Evolutionary conservation across 2,888 invertebrate species (phyloP), one percentile per base, ranked within the genome.

Genomic region (Sinhomidia bicolor): DNA sequence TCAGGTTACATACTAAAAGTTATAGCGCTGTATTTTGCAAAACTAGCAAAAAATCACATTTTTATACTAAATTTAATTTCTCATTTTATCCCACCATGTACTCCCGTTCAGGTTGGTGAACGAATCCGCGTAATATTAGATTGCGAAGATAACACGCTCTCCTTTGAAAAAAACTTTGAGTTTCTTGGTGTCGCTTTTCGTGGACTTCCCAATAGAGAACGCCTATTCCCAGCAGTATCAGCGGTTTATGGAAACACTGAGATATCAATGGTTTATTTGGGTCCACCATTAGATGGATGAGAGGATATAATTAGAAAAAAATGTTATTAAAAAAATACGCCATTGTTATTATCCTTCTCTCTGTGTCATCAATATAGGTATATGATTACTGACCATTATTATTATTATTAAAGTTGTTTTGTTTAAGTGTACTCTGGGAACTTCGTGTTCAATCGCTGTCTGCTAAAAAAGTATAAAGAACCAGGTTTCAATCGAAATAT

Each of bases 241-340:
- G 99, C 99, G 89, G 99, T 99, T 12, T 99, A 99, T 94, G 99
- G 99, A 89, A 99, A 99, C 94, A 99, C 99, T 74, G 99, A 99
- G 95, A 98, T 99, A 57, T 98, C 99, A 51, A 99, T 99, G 99
- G 98, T 99, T 62, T 99, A 99, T 94, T 95, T 99, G 93, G 99
- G 99, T 91, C 96, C 97, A 91, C 99, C 99, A n/a, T 94, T 98
- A 93, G 98, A 99, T 95, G 99, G 99, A 94, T 98, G 74, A 76
- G 20, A 17, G 78, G 71, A 44, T 1, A 44, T 62, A 17, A 7
- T 1, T 32, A 57, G 14, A 3, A 60, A 32, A 6, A 62, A 36
- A 54, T 29, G 20, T 44, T 23, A 41, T 17, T 17, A 14, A 29
- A 60, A 41, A n/a, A 41, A 6, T 54, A 26, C 20, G 10, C 20